These are phyloP conservation scores for Archivesica marissinica DNA, from an alignment of 1,140 invertebrate species.

Conservation along the genomic window DNA sequence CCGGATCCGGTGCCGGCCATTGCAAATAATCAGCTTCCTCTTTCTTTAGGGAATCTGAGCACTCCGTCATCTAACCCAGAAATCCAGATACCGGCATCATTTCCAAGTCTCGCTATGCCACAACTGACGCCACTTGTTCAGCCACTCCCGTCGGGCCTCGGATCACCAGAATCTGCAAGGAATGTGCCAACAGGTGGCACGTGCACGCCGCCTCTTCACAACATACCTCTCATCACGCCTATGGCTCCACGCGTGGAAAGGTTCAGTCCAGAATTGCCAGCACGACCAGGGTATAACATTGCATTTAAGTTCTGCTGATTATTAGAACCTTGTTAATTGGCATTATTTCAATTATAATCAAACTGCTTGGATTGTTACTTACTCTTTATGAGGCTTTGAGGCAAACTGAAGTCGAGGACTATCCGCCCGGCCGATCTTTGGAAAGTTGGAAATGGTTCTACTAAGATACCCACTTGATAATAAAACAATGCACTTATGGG, in stretches of 20 bases:
- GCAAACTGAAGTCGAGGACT: too few species aligned
- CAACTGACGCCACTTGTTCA: neutral
- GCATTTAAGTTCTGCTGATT: neutral
- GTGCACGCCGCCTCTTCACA: conserved; percentile 64
- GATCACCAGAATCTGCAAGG: neutral
- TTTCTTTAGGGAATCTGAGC: neutral
- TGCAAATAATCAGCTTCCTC: neutral
- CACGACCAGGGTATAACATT: neutral
- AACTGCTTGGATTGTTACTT: too few species aligned
- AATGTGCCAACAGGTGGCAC: conserved; percentile 50
- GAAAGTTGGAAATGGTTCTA: too few species aligned
- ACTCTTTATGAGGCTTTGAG: too few species aligned
- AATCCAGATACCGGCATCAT: neutral
- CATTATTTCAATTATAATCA: too few species aligned
- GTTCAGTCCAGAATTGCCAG: neutral
- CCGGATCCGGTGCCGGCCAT: conserved; percentile 34
- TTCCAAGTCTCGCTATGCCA: neutral
- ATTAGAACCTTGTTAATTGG: too few species aligned
- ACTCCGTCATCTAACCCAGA: neutral
- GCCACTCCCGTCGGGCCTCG: neutral
- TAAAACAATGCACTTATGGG: too few species aligned
- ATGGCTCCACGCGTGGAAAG: conserved; percentile 60
- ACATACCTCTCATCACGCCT: conserved; percentile 66
- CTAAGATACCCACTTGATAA: too few species aligned
- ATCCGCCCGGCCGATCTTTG: too few species aligned